Percentiles rank a stretch among this genome's conserved stretches.
Evolutionary conservation across 2,797 vertebrate species (phyloP).

Genomic region (Menidia menidia): DNA sequence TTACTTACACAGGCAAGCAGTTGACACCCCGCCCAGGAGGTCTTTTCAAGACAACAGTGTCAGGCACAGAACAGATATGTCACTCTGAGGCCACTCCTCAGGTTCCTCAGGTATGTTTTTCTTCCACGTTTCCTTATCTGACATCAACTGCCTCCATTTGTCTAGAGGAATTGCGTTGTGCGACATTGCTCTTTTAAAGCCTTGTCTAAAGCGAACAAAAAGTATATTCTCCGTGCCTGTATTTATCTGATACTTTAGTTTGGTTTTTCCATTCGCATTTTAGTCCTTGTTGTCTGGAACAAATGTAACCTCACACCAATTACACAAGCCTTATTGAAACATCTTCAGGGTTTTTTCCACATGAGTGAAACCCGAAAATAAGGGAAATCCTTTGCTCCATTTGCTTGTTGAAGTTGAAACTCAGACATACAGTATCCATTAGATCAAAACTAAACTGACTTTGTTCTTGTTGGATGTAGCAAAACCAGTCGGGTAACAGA

Average conservation of each 20-base stretch:
- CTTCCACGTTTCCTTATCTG: conserved; percentile 50
- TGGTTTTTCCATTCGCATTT: not conserved
- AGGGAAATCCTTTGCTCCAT: conserved; percentile 8
- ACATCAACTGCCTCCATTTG: conserved; percentile 35
- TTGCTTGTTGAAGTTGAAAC: too few species aligned
- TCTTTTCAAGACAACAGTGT: conserved; percentile 61
- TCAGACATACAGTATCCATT: not conserved
- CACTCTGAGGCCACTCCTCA: conserved; percentile 45
- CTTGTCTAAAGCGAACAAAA: conserved; percentile 41
- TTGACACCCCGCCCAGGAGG: conserved; percentile 65
- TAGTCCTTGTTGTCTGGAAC: not conserved
- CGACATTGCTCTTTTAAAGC: conserved; percentile 29
- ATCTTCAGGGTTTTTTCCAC: conserved; percentile 36
- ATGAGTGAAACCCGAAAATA: conserved; percentile 10
- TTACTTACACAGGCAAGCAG: conserved; percentile 68
- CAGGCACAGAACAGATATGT: conserved; percentile 67
- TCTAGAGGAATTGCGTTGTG: conserved; percentile 39
- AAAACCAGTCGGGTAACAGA: not conserved
- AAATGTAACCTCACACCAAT: conserved; percentile 26
- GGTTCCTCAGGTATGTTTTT: conserved; percentile 48
- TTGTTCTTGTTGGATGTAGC: not conserved
- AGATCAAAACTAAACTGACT: not conserved
- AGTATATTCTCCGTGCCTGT: conserved; percentile 3
- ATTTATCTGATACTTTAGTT: conserved; percentile 5
- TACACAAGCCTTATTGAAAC: conserved; percentile 7